Conservation (phyloP, 2,113 vertebrate species). For the Podocnemis expansa region DNA sequence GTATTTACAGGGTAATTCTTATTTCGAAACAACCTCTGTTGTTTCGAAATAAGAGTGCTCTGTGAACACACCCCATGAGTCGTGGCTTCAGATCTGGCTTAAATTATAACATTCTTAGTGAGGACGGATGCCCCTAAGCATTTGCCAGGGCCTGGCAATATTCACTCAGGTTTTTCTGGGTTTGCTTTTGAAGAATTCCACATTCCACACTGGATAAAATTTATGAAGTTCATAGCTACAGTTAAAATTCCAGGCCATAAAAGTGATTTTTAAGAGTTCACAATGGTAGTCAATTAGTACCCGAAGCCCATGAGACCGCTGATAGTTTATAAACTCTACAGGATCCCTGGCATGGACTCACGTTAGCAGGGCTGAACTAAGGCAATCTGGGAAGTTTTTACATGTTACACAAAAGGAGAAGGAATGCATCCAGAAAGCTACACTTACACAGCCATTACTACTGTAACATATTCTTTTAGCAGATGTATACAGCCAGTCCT, state of each 20-base stretch:
- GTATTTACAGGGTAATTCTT: too few relatives aligned
- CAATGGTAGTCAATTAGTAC: fast-evolving
- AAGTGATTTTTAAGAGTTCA: not conserved
- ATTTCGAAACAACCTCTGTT: too few relatives aligned
- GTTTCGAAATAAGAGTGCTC: too few relatives aligned
- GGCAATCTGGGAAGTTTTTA: not conserved
- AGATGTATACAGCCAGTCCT: too few relatives aligned
- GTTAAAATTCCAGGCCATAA: not conserved
- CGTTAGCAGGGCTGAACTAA: not conserved
- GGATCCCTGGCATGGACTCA: not conserved
- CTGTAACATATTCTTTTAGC: too few relatives aligned
- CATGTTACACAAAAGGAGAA: too few relatives aligned
- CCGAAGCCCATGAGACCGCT: not conserved
- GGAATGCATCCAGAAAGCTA: too few relatives aligned
- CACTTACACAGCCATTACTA: too few relatives aligned
- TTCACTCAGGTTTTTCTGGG: slow-evolving; percentile 21
- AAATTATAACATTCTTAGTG: not conserved
- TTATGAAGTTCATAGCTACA: slow-evolving; percentile 11
- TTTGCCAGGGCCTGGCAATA: not conserved
- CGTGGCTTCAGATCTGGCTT: not conserved
- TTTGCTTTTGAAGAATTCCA: slow-evolving; percentile 3
- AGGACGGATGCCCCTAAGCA: not conserved
- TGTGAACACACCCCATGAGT: too few relatives aligned
- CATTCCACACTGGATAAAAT: not conserved
- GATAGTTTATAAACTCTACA: not conserved